Conservation (phyloP, 2,888 invertebrate genomes). For the Slavum lentiscoides region DNA sequence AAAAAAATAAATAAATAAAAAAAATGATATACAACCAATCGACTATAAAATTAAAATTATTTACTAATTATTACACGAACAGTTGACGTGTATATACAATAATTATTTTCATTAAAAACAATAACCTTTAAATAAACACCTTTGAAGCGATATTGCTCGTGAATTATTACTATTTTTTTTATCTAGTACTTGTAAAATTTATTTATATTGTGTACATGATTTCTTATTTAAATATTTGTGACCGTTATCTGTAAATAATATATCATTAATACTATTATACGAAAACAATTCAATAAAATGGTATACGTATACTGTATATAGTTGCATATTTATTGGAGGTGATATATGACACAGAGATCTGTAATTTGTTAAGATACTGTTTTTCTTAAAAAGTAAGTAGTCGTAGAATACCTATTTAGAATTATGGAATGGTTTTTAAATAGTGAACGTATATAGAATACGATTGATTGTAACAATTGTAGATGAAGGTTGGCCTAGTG, state of each 20-base stretch:
- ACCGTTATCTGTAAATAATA: background rate
- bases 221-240: background rate
- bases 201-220: background rate
- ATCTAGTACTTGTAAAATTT: background rate
- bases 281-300: background rate
- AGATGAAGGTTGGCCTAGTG: too few species aligned
- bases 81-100: background rate
- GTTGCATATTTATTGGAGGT: too few species aligned
- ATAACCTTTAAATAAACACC: conserved; percentile 15
- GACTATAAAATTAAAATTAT: background rate
- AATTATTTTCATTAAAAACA: conserved; percentile 16
- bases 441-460: too few species aligned
- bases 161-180: background rate
- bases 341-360: too few species aligned
- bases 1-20: background rate
- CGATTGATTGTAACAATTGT: too few species aligned
- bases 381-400: too few species aligned
- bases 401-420: too few species aligned
- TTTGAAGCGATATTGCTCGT: conserved; percentile 6
- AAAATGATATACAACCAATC: background rate
- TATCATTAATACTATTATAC: background rate
- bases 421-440: too few species aligned
- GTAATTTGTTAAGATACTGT: too few species aligned
- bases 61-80: background rate
- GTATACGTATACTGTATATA: too few species aligned